Percentiles rank a stretch among this genome's conserved stretches.
Conservation (phyloP, 2,113 vertebrate genomes). For the Corythornis vintsioides region DNA sequence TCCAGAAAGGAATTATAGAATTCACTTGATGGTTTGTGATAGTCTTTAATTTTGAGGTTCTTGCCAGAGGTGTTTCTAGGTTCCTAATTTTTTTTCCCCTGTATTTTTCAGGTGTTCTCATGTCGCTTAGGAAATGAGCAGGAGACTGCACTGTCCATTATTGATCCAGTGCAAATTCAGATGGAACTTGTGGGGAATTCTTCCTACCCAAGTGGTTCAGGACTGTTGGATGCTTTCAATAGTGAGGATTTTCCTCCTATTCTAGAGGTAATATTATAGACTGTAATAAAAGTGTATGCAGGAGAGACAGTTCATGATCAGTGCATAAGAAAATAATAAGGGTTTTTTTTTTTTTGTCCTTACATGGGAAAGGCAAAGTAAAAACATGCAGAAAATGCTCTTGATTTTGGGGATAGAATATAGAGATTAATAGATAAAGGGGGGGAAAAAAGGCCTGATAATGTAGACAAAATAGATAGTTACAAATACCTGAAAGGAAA, state of each 20-base stretch:
- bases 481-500: background rate
- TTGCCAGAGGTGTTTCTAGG: background rate
- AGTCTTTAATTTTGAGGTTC: background rate
- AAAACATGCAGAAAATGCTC: background rate
- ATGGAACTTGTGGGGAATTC: constrained; percentile 93
- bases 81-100: background rate
- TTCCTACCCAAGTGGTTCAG: constrained; percentile 91
- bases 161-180: constrained; percentile 94
- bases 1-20: background rate
- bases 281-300: background rate
- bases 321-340: background rate
- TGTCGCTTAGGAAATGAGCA: constrained; percentile 94
- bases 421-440: background rate
- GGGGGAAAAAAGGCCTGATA: background rate
- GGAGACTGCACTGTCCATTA: constrained; percentile 93
- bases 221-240: constrained; percentile 94
- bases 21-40: background rate
- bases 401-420: background rate
- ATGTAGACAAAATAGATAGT: background rate
- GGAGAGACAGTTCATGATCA: background rate
- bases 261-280: constrained; percentile 84
- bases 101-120: constrained; percentile 86
- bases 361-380: background rate
- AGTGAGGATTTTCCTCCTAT: constrained; percentile 94
- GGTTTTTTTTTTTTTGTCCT: background rate